phyloP scores from a whole-genome alignment of 2,113 vertebrate species.

The Fregetta grallaria region DNA sequence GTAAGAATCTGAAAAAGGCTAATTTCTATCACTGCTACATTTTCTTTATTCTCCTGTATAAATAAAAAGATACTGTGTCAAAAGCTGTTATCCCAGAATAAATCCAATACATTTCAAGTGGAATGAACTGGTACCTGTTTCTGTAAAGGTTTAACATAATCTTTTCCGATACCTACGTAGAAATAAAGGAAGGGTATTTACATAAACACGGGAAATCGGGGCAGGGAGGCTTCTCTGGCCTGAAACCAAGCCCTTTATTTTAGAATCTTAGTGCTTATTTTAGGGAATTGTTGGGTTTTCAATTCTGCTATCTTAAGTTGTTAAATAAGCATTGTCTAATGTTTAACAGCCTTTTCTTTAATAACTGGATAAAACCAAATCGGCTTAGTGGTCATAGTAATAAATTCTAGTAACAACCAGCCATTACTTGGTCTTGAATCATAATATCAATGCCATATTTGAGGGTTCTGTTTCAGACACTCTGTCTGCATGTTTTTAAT shows the following conservation, averaged over 20 bases:
- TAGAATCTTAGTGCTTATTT: background rate
- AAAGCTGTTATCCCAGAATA: background rate
- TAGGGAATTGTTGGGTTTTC: background rate
- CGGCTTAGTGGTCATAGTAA: background rate
- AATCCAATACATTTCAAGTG: background rate
- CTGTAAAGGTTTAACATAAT: background rate
- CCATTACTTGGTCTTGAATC: background rate
- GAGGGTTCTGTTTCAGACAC: background rate
- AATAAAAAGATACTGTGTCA: background rate
- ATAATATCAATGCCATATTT: background rate
- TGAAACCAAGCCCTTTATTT: background rate
- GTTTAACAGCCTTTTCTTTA: background rate
- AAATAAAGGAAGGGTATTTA: background rate
- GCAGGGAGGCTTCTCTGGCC: background rate
- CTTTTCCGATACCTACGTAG: background rate
- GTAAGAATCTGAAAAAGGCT: background rate
- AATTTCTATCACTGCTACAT: background rate
- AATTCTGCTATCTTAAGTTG: background rate
- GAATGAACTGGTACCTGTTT: background rate
- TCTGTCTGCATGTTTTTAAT: background rate
- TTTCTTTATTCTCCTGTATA: background rate
- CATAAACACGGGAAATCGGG: rapidly evolving
- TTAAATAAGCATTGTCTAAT: background rate
- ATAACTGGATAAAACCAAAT: background rate
- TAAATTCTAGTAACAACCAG: background rate